A percentile compares a stretch with the other conserved stretches of the same genome.
These are phyloP conservation scores for Cremastinae sp. DNA, from an alignment of 2,888 invertebrate genomes.

Conservation along the genomic window DNA sequence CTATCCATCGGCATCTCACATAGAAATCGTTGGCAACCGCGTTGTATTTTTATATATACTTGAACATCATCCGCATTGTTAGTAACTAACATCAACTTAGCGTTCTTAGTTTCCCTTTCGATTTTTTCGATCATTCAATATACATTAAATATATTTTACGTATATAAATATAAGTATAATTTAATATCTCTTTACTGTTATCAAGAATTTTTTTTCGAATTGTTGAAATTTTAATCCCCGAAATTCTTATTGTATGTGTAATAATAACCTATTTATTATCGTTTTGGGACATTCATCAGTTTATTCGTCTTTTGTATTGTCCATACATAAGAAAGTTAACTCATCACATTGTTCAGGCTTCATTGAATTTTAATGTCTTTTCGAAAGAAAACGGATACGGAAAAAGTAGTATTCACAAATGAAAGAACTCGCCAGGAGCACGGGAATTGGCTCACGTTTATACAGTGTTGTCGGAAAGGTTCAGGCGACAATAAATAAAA, in stretches of 20 bases:
- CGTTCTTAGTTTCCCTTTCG: slow-evolving; percentile 43
- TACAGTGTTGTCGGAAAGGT: slow-evolving; percentile 6
- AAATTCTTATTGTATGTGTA: no score
- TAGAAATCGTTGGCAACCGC: slow-evolving; percentile 55
- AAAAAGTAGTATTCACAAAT: slow-evolving; percentile 2
- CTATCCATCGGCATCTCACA: slow-evolving; percentile 37
- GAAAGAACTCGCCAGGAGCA: neutral
- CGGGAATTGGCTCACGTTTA: slow-evolving; percentile 11
- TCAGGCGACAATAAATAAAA: slow-evolving; percentile 35
- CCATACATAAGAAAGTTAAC: no score
- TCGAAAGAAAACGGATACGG: neutral
- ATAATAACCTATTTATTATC: no score
- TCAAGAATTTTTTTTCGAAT: neutral
- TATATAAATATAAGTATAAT: no score
- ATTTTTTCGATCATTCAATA: slow-evolving; percentile 50
- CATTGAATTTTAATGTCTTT: neutral
- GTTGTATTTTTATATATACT: slow-evolving; percentile 55
- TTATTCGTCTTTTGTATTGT: no score
- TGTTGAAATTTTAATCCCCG: slow-evolving; percentile 17
- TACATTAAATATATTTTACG: no score
- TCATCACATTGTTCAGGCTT: neutral
- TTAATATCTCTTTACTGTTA: no score
- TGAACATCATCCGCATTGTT: slow-evolving; percentile 10
- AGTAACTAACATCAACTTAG: slow-evolving; percentile 19
- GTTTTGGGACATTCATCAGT: no score